Conservation (phyloP, 2,888 invertebrate species). For the Nycteola revayana region DNA sequence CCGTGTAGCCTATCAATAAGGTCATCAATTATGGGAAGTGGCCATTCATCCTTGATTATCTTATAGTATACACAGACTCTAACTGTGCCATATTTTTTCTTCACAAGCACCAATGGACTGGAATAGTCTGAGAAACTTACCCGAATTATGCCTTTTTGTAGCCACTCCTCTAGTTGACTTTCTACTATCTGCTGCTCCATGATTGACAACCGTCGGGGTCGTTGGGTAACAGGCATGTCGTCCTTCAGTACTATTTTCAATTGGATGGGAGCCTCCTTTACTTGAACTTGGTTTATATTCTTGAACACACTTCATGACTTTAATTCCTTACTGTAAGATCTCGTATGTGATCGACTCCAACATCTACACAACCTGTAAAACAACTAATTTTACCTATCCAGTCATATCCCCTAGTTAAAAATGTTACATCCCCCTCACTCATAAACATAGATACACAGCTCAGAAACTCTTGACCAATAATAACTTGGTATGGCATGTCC, state of each 20-base stretch:
- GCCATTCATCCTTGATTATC: background rate
- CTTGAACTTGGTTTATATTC: background rate
- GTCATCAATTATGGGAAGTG: background rate
- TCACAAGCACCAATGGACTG: background rate
- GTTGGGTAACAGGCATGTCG: background rate
- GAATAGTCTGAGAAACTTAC: too few relatives aligned
- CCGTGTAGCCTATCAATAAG: background rate
- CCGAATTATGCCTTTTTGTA: background rate
- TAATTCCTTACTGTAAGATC: background rate
- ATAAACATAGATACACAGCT: background rate
- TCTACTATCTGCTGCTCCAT: background rate
- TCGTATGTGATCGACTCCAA: background rate
- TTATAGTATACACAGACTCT: background rate
- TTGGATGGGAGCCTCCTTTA: too few relatives aligned
- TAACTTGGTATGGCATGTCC: background rate
- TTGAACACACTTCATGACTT: background rate
- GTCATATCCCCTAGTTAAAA: background rate
- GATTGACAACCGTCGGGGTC: background rate
- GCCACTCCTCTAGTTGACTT: background rate
- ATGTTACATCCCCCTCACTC: background rate
- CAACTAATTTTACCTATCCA: background rate
- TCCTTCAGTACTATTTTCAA: background rate
- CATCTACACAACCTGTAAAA: background rate
- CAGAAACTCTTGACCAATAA: background rate
- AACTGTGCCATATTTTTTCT: background rate